Conservation (phyloP, 2,888 invertebrate genomes). For the Agrotis puta region DNA sequence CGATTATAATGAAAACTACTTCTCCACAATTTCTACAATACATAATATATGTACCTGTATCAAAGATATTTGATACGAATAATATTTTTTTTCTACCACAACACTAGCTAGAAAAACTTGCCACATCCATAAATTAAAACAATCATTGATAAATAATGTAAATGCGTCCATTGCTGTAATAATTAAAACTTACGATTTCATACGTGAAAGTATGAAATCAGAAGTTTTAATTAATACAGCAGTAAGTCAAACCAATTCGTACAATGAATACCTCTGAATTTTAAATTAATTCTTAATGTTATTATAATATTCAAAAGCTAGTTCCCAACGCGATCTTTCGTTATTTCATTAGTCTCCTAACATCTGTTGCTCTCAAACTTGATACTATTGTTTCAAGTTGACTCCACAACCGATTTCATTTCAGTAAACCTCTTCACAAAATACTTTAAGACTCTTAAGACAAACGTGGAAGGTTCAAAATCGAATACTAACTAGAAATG, state of each 20-base stretch:
- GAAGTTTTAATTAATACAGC: too few relatives aligned
- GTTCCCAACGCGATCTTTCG: slow-evolving; percentile 58
- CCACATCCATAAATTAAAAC: too few relatives aligned
- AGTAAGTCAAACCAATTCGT: too few relatives aligned
- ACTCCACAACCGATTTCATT: slow-evolving; percentile 69
- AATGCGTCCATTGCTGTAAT: too few relatives aligned
- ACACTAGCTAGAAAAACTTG: too few relatives aligned
- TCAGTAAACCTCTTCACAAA: slow-evolving; percentile 10
- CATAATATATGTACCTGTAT: too few relatives aligned
- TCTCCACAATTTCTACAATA: too few relatives aligned
- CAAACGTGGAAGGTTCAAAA: slow-evolving; percentile 8
- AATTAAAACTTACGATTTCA: too few relatives aligned
- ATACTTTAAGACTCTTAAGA: neutral
- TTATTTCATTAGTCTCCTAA: slow-evolving; percentile 82
- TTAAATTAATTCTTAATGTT: neutral
- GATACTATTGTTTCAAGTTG: slow-evolving; percentile 82
- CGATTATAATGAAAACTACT: neutral
- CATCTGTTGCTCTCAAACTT: slow-evolving; percentile 85
- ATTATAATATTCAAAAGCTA: slow-evolving; percentile 44
- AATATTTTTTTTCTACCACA: too few relatives aligned
- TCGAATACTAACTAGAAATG: neutral
- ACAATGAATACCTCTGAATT: neutral
- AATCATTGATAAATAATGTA: too few relatives aligned
- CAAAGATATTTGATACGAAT: too few relatives aligned
- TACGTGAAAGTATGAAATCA: too few relatives aligned